Conservation (phyloP, 2,113 vertebrate genomes). For the Galbula dea region DNA sequence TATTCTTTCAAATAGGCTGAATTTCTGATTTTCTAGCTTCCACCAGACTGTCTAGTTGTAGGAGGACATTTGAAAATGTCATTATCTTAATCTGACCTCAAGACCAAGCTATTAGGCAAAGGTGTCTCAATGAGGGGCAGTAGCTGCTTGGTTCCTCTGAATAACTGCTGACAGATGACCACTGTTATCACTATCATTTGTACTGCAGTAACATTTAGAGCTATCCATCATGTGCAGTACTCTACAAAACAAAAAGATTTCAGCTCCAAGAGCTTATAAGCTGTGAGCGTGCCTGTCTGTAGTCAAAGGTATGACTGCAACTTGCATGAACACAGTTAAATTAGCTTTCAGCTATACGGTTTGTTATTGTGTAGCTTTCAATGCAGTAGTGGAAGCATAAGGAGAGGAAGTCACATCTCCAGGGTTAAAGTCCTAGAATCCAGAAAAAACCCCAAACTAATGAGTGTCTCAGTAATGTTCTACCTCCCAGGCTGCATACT, state of each 20-base stretch:
- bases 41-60: not conserved
- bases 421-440: not conserved
- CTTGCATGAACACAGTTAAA: not conserved
- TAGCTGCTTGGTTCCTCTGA: not conserved
- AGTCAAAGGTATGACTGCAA: not conserved
- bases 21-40: not conserved
- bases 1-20: not conserved
- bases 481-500: not conserved
- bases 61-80: not conserved
- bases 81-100: not conserved
- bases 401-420: not conserved
- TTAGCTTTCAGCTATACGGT: not conserved
- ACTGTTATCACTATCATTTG: not conserved
- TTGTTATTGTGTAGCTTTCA: not conserved
- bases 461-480: not conserved
- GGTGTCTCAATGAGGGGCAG: not conserved
- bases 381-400: not conserved
- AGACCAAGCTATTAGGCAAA: not conserved
- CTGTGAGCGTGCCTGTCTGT: not conserved
- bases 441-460: fast-evolving
- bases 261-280: not conserved
- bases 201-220: not conserved
- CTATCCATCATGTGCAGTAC: not conserved
- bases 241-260: not conserved
- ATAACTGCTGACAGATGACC: not conserved